Evolutionary conservation across 2,113 vertebrate species (phyloP), one percentile per base, ranked within the genome.

Genomic region (Todiramphus chloris): DNA sequence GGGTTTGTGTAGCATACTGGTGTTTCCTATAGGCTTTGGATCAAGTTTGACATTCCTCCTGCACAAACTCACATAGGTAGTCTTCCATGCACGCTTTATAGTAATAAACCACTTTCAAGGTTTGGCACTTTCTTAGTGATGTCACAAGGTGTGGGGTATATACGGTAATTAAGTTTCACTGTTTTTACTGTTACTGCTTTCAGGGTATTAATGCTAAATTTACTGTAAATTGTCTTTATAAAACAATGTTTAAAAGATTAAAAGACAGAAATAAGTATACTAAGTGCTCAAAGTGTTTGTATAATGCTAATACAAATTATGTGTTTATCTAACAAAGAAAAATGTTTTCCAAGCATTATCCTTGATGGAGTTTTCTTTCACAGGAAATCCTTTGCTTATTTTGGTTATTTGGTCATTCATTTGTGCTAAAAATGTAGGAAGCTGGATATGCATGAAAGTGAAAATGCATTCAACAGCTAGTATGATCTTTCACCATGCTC

Each of bases 261-360:
- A 41, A 93, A 90, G 62, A 62, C 37, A 82, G 87, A 94, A 95
- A 81, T 94, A 95, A 96, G 35, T 12, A 77, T 81, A 46, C 35
- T 33, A 68, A 93, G 33, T 95, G 94, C 84, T 93, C 91, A 25
- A 79, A 92, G 43, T 89, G 50, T 56, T 94, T 51, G 58, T 93
- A 81, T 93, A 89, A 92, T 67, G 77, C 83, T 97, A 68, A 92
- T 74, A 87, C 31, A 91, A 96, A 94, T 78, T 89, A 13, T 31
- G 56, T 94, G 80, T 73, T 94, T 83, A 46, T 75, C 59, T 89
- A 87, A 83, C 50, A 59, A 82, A 87, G 44, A 23, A 89, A 80
- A 94, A 74, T 84, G 20, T 91, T 96, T 95, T 95, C 76, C 48
- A 60, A 31, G 83, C 63, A 5, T 93, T 87, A 30, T 87, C 92